Conservation (phyloP, 2,888 invertebrate species). For the Agrochola circellaris region DNA sequence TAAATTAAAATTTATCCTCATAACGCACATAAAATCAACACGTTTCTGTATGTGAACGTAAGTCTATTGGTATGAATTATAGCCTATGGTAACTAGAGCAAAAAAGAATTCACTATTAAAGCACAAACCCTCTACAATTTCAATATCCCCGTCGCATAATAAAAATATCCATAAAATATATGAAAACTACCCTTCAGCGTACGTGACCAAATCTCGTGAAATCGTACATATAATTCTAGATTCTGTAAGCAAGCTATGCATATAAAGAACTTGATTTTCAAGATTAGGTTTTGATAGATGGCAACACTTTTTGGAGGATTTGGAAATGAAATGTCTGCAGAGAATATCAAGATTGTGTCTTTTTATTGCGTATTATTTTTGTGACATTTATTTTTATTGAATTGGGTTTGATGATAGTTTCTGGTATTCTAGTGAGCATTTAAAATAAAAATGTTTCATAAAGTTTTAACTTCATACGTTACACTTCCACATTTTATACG, state of each 20-base stretch:
- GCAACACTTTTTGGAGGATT: slow-evolving; percentile 27
- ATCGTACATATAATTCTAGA: slow-evolving; percentile 41
- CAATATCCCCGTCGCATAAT: slow-evolving; percentile 47
- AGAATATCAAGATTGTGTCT: slow-evolving; percentile 17
- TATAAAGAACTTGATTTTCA: slow-evolving; percentile 58
- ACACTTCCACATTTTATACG: no score
- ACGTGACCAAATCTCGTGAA: slow-evolving; percentile 55
- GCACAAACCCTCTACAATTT: slow-evolving; percentile 3
- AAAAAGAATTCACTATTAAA: neutral
- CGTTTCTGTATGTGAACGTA: neutral
- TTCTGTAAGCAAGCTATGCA: slow-evolving; percentile 53
- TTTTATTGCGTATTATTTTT: slow-evolving; percentile 1
- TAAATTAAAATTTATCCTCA: neutral
- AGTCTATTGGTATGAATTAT: neutral
- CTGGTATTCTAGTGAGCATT: no score
- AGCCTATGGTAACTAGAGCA: neutral
- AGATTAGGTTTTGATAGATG: slow-evolving; percentile 47
- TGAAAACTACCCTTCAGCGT: slow-evolving; percentile 17
- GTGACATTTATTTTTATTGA: neutral
- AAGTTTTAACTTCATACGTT: no score
- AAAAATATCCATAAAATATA: slow-evolving; percentile 43
- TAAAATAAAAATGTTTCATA: no score
- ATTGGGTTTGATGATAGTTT: neutral
- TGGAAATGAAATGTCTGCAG: slow-evolving; percentile 20
- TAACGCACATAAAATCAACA: neutral